Evolutionary conservation across 2,113 vertebrate genomes (phyloP).

Genomic region (Canis aureus): DNA sequence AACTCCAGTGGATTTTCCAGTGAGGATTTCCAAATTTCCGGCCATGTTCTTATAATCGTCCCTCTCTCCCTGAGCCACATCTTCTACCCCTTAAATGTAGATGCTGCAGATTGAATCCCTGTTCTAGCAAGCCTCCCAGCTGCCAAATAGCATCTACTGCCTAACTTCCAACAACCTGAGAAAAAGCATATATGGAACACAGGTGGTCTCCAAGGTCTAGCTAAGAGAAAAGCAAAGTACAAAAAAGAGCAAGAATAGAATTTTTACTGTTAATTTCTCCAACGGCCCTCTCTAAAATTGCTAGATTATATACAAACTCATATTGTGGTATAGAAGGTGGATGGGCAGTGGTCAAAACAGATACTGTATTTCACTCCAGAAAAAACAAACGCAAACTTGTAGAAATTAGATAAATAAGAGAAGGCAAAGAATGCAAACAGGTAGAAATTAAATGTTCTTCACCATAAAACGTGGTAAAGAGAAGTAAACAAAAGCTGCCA

Average conservation of each 20-base stretch:
- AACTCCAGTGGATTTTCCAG: neutral
- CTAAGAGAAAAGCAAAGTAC: neutral
- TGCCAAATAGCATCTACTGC: neutral
- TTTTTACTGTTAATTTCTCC: neutral
- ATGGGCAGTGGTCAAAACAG: neutral
- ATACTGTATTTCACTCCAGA: neutral
- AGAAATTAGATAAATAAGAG: neutral
- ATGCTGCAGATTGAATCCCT: neutral
- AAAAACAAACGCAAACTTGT: constrained; percentile 24
- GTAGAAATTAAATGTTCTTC: neutral
- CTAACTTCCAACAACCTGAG: neutral
- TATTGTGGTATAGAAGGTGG: neutral
- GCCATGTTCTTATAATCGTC: neutral
- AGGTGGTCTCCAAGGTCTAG: neutral
- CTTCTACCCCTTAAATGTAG: neutral
- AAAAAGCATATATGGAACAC: neutral
- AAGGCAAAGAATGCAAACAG: neutral
- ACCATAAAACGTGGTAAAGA: neutral
- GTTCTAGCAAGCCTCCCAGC: neutral
- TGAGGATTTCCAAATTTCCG: neutral
- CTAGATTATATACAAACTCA: neutral
- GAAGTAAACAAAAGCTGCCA: neutral
- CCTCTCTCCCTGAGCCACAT: neutral
- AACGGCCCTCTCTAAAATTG: neutral
- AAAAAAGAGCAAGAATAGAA: neutral